Conservation (phyloP, 2,797 vertebrate species). For the Notolepis coatsorum region DNA sequence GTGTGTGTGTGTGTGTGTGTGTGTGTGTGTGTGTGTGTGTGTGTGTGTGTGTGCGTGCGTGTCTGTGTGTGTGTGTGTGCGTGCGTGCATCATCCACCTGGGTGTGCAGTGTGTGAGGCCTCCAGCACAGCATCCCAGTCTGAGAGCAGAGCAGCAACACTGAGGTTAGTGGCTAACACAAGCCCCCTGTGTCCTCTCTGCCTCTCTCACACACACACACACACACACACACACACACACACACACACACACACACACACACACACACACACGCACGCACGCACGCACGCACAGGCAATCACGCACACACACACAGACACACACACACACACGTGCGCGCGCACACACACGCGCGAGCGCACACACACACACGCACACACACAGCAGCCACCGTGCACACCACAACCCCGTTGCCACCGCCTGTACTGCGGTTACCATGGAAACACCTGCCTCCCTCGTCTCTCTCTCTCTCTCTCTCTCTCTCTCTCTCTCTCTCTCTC, state of each 20-base stretch:
- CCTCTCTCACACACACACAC: constrained; percentile 42
- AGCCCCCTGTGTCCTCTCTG: not conserved
- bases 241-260: not conserved
- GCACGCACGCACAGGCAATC: too few species aligned
- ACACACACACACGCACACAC: constrained; percentile 30
- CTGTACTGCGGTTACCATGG: constrained; percentile 75
- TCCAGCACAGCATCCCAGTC: constrained; percentile 19
- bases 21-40: constrained; percentile 1
- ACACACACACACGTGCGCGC: not conserved
- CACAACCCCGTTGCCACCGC: constrained; percentile 54
- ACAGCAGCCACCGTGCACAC: constrained; percentile 50
- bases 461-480: constrained; percentile 29
- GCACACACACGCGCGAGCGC: not conserved
- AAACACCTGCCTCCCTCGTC: constrained; percentile 66
- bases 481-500: constrained; percentile 23
- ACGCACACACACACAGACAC: not conserved
- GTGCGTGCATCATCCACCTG: not conserved
- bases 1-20: not conserved
- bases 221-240: constrained; percentile 1
- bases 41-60: not conserved
- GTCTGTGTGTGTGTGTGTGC: too few species aligned
- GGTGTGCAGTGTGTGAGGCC: not conserved
- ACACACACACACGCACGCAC: not conserved
- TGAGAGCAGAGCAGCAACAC: constrained; percentile 26
- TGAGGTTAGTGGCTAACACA: constrained; percentile 7